Base-by-base conservation (phyloP, 2,797 vertebrate species). In the Thripadectes ignobilis region DNA sequence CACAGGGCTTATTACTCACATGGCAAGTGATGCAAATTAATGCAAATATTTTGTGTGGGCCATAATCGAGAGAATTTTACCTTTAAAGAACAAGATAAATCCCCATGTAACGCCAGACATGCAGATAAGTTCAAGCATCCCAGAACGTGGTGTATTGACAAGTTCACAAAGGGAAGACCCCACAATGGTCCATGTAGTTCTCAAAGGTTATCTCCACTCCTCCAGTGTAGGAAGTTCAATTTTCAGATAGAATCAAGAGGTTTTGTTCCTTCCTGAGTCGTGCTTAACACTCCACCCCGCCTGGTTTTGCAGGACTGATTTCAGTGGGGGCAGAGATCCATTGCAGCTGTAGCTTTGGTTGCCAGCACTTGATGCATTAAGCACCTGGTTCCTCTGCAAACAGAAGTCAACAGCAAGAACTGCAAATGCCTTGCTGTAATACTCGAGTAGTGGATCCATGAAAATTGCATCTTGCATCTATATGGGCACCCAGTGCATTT, bases 381-480 rank as follows among this genome's bases (percentile, higher is more conserved):
- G 36, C 36, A n/a, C 32, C 72, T 55, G 90, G 32, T n/a, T 73
- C 81, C 81, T 74, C 71, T 87, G 76, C 55, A 77, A 95, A 79
- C 51, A 85, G 45, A 49, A 61, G 34, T 65, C 51, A 91, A 63
- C 65, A 73, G 62, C 65, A 59, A 68, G 73, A 61, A 48, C 6
- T 88, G 92, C 26, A 77, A 73, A 76, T 3, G 13, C 88, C 88
- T 90, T 22, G 4, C 76, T 96, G 80, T 78, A 88, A 51, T 39
- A 88, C 95, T 93, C 73, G 75, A 95, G 85, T 63, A 72, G 67
- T 45, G 74, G 74, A 62, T 86, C 88, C 96, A 41, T 16, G 41
- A 86, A 95, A 94, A 96, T 89, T 88, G 75, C 79, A 27, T 57
- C 95, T 87, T 95, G 68, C 26, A 92, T 90, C 92, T 91, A 74